phyloP scores from a whole-genome alignment of 2,113 vertebrate species.

The Chauna torquata region DNA sequence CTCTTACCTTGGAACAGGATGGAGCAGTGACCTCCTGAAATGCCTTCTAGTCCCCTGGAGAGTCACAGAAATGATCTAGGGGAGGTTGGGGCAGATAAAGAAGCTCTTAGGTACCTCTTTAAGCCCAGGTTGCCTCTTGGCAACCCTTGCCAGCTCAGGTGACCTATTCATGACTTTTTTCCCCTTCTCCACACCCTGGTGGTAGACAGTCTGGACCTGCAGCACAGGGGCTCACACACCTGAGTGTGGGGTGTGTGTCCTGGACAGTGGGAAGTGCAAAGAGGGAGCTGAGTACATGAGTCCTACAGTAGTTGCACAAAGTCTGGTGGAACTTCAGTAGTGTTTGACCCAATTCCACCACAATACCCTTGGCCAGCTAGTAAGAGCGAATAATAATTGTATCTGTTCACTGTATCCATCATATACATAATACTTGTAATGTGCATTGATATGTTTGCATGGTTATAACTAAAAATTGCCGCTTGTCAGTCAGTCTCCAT shows the following conservation, averaged over 20 bases:
- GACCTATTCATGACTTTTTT: background rate
- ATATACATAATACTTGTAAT: background rate
- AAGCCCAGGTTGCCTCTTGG: background rate
- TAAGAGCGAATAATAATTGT: background rate
- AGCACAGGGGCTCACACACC: fast-evolving
- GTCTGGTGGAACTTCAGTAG: background rate
- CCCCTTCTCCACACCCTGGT: background rate
- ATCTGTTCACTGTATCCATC: background rate
- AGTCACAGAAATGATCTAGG: background rate
- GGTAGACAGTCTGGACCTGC: fast-evolving
- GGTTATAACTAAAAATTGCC: background rate
- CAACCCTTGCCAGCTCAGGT: background rate
- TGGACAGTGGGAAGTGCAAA: fast-evolving
- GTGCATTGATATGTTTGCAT: background rate
- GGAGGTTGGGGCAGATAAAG: background rate
- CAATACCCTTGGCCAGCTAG: background rate
- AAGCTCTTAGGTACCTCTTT: background rate
- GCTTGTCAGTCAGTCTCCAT: background rate
- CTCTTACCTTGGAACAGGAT: background rate
- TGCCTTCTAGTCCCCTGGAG: background rate
- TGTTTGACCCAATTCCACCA: background rate
- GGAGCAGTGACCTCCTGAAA: background rate
- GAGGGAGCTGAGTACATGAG: fast-evolving
- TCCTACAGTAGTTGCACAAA: background rate
- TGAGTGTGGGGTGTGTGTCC: fast-evolving